Conservation (phyloP, 2,113 vertebrate species). For the Antennarius striatus region DNA sequence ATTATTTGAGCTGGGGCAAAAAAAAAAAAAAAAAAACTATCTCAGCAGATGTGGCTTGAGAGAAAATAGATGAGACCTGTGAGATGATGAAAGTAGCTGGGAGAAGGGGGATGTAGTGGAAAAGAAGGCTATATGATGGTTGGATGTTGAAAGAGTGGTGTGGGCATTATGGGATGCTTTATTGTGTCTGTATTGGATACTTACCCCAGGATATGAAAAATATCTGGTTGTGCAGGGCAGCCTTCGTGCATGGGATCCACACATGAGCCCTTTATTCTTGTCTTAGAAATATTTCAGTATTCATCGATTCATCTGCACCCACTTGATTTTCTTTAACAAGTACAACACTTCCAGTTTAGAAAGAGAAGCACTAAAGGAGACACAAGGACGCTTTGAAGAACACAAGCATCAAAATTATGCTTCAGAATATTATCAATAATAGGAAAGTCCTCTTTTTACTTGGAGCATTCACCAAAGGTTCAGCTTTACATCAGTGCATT, state of each 20-base stretch:
- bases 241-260: constrained; percentile 9
- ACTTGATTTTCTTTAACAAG: constrained; percentile 40
- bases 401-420: constrained; percentile 7
- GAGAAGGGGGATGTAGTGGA: not conserved
- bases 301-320: constrained; percentile 9
- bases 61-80: constrained; percentile 8
- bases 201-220: constrained; percentile 22
- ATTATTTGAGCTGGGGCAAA: constrained; percentile 22
- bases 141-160: constrained; percentile 25
- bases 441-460: too few relatives aligned
- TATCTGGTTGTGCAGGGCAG: constrained; percentile 13
- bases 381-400: constrained; percentile 9
- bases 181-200: constrained; percentile 43
- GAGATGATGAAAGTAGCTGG: constrained; percentile 19
- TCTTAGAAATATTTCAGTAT: constrained; percentile 22
- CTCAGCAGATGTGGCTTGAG: constrained; percentile 18
- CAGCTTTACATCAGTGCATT: not conserved
- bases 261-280: constrained; percentile 27
- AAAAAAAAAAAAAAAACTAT: not conserved
- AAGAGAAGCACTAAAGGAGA: constrained; percentile 3
- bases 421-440: constrained; percentile 8
- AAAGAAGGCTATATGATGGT: constrained; percentile 21
- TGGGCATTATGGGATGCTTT: constrained; percentile 25
- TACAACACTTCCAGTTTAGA: constrained; percentile 30
- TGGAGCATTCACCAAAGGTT: not conserved